Base-by-base conservation (phyloP, 2,113 vertebrate species). In the Petromus typicus region DNA sequence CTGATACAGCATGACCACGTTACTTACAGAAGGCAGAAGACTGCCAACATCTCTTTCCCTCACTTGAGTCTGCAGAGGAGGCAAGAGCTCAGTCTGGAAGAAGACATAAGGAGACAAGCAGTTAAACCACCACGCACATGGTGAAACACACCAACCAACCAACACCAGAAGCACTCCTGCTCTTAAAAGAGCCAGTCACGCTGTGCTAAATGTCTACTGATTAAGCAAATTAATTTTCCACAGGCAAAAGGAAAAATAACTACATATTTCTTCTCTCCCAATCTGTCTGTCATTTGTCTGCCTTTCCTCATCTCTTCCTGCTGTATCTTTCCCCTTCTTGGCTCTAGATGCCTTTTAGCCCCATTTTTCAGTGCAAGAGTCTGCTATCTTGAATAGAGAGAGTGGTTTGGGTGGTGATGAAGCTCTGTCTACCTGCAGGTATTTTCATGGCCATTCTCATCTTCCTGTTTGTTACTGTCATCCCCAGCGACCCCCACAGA, bases 11-110 rank as follows among this genome's bases (percentile, higher is more conserved):
- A 43, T 0, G 32, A 63, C 11, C 0, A 3, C 18, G 18, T 94
- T 96, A 98, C 97, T 98, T 98, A 98, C 98, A 97, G 97, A 90
- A 54, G 93, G 95, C 76, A 97, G 97, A 78, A 98, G 94, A 83
- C 73, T 82, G 76, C 90, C 96, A 96, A 13, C 32, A 51, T 98
- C 97, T 78, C 85, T 98, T 34, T 98, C 98, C 95, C 97, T 93
- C 92, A 93, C 98, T 37, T 96, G 96, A 88, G 78, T 98, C 95
- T 98, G 98, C 91, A 98, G 96, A 95, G 97, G 96, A 95, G 97
- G 90, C 85, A 97, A 97, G 71, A 94, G 96, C 95, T 98, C 98
- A 27, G 96, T 97, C 98, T 98, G 97, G 93, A 64, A 83, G 86
- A 92, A 96, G 95, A 97, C 57, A 95, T 51, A 95, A 92, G 93